phyloP scores from a whole-genome alignment of 1,140 invertebrate genomes.

The Drosophila chauvacae region DNA sequence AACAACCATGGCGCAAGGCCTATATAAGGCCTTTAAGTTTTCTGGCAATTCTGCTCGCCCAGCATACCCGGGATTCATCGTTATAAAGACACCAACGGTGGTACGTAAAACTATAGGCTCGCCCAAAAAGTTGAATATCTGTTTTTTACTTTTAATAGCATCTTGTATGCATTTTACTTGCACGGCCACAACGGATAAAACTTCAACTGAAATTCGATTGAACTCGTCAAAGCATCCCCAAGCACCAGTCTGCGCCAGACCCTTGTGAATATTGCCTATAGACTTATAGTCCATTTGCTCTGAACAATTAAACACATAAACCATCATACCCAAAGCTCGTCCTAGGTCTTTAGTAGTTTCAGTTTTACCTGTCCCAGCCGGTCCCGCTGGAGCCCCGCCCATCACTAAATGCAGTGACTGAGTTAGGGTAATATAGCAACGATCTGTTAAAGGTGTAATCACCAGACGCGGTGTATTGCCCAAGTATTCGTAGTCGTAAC shows the following conservation, averaged over 20 bases:
- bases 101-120: constrained; percentile 91
- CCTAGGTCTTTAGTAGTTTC: constrained; percentile 97
- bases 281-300: constrained; percentile 99
- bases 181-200: constrained; percentile 96
- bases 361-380: constrained; percentile 89
- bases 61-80: constrained; percentile 96
- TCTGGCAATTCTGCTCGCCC: constrained; percentile 92
- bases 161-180: constrained; percentile 93
- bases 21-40: constrained; percentile 74
- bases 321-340: constrained; percentile 95
- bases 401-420: constrained; percentile 11
- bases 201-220: constrained; percentile 96
- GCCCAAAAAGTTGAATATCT: constrained; percentile 93
- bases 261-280: constrained; percentile 96
- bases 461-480: constrained; percentile 5
- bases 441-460: constrained; percentile 10
- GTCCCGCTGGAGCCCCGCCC: constrained; percentile 2
- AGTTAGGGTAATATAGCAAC: constrained; percentile 9
- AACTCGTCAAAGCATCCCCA: constrained; percentile 99
- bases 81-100: constrained; percentile 96
- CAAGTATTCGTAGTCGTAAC: constrained; percentile 96
- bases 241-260: constrained; percentile 94
- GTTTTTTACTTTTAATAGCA: constrained; percentile 92
- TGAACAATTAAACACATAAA: constrained; percentile 98
- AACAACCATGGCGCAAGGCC: constrained; percentile 97